These are phyloP conservation scores for Halocynthia aurantium DNA, from an alignment of 23 tunicate genomes.

Conservation along the genomic window DNA sequence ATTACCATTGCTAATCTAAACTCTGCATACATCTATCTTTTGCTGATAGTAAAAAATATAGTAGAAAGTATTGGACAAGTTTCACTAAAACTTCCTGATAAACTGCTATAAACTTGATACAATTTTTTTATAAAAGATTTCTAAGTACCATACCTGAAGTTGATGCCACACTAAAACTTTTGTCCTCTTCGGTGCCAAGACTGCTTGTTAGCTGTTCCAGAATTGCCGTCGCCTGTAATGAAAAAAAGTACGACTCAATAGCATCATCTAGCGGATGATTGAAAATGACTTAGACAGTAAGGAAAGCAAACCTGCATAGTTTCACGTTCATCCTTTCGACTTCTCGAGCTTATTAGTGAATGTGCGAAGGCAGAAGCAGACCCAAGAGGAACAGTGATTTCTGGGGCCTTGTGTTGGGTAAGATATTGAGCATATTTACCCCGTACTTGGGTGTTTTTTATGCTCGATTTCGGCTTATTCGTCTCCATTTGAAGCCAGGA, in stretches of 20 bases:
- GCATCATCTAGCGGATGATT: constrained; percentile 3
- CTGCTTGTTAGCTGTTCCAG: constrained; percentile 79
- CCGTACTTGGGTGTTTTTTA: background rate
- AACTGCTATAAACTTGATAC: too few relatives aligned
- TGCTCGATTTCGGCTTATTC: background rate
- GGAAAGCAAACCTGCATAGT: constrained; percentile 29
- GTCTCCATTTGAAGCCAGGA: too few relatives aligned
- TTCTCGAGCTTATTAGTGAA: constrained; percentile 45
- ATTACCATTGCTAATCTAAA: too few relatives aligned
- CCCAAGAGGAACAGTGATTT: too few relatives aligned
- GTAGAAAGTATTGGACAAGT: too few relatives aligned
- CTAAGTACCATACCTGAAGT: constrained; percentile 9
- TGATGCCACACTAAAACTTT: constrained; percentile 12
- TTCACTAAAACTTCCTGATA: too few relatives aligned
- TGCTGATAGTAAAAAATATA: too few relatives aligned
- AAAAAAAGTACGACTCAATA: background rate
- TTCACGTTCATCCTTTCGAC: constrained; percentile 62
- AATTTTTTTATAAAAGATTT: too few relatives aligned
- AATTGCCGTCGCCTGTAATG: constrained; percentile 68
- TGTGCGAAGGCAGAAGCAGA: background rate
- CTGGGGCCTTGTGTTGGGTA: background rate
- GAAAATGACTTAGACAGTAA: background rate
- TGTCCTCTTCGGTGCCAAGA: constrained; percentile 38
- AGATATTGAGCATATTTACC: background rate
- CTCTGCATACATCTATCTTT: too few relatives aligned